Conservation (phyloP, 2,888 invertebrate species). For the Villa cingulata region DNA sequence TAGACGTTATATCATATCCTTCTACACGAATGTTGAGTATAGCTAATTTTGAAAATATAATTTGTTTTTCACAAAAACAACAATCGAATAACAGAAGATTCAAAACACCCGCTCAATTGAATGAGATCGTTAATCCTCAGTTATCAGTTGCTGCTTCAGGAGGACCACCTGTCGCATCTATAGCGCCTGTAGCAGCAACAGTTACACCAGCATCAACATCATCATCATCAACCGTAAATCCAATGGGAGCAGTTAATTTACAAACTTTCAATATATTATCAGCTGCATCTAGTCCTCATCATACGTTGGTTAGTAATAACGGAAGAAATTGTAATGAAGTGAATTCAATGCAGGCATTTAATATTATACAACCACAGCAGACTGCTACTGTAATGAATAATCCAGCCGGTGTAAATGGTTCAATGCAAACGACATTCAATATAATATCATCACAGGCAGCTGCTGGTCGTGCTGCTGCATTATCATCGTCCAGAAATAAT, state of each 20-base stretch:
- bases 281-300: neutral
- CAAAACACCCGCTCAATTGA: conserved; percentile 12
- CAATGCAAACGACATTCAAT: conserved; percentile 11
- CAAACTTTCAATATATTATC: conserved; percentile 12
- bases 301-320: conserved; percentile 6
- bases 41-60: conserved; percentile 14
- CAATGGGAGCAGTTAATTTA: conserved; percentile 5
- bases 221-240: neutral
- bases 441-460: conserved; percentile 10
- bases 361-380: conserved; percentile 12
- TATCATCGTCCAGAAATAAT: conserved; percentile 4
- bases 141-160: neutral
- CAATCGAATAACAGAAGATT: conserved; percentile 4
- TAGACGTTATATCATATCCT: conserved; percentile 12
- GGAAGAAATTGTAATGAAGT: conserved; percentile 6
- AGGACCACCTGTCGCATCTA: neutral
- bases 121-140: conserved; percentile 10
- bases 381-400: conserved; percentile 9
- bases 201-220: neutral
- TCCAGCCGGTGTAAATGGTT: conserved; percentile 1
- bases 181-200: neutral
- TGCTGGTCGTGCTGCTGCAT: neutral
- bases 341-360: conserved; percentile 11
- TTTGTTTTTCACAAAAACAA: neutral
- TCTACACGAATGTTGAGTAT: conserved; percentile 15